phyloP scores from a whole-genome alignment of 2,113 vertebrate species.

The Microtus pennsylvanicus region DNA sequence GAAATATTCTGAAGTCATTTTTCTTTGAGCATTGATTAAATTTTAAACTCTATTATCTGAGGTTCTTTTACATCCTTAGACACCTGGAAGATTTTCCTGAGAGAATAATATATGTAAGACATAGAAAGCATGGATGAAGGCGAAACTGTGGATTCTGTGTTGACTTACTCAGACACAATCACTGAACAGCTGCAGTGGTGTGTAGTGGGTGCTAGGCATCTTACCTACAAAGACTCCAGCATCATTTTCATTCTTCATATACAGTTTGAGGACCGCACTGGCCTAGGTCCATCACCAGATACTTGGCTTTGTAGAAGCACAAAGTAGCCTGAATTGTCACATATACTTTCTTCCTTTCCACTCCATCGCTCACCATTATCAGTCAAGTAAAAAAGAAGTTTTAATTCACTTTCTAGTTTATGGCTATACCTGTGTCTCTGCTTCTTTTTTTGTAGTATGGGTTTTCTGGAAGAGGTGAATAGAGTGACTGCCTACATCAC shows the following conservation, averaged over 20 bases:
- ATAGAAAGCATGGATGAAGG: not conserved
- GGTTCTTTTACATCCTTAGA: not conserved
- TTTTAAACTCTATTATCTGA: not conserved
- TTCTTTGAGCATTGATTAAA: not conserved
- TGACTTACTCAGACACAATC: not conserved
- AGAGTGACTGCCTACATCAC: not conserved
- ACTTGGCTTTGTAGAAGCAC: not conserved
- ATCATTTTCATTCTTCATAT: not conserved
- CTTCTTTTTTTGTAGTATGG: not conserved
- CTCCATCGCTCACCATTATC: not conserved
- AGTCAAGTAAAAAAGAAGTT: not conserved
- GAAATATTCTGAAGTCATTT: not conserved
- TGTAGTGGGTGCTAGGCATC: not conserved
- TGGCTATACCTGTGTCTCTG: not conserved
- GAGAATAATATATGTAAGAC: not conserved
- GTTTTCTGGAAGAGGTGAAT: not conserved
- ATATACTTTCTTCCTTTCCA: fast-evolving
- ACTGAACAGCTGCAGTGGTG: not conserved
- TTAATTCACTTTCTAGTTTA: not conserved
- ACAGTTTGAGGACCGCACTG: not conserved
- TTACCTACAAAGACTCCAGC: not conserved
- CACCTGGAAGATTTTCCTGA: not conserved
- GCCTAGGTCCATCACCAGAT: not conserved
- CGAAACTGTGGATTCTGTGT: not conserved
- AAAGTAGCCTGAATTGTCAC: not conserved